Percentiles rank a stretch among this genome's conserved stretches.
phyloP scores from a whole-genome alignment of 2,797 vertebrate species.

The Halcyon smyrnensis region DNA sequence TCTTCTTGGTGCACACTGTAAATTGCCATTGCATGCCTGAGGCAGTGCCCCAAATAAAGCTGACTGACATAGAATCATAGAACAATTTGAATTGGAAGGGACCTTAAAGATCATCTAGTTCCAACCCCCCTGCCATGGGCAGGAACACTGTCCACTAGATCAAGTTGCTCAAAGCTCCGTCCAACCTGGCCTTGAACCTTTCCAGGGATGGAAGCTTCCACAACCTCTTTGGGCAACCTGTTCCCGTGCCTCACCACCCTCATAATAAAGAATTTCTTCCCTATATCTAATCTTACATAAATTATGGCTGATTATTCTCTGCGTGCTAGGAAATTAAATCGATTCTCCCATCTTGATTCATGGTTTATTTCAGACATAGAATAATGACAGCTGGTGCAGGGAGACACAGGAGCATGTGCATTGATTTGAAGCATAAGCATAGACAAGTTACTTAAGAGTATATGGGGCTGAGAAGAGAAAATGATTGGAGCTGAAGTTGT shows the following conservation, averaged over 20 bases:
- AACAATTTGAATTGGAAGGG: neutral
- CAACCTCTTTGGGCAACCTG: neutral
- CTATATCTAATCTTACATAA: neutral
- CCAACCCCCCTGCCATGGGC: neutral
- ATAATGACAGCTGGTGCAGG: neutral
- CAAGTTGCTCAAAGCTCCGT: neutral
- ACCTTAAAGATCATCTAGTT: neutral
- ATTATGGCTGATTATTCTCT: conserved; percentile 22
- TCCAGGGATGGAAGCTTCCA: neutral
- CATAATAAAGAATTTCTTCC: neutral
- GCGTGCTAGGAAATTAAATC: neutral
- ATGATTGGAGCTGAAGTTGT: neutral
- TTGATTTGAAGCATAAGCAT: neutral
- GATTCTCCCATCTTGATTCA: neutral
- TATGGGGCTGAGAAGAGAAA: neutral
- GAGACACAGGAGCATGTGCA: accelerated
- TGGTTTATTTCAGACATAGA: neutral
- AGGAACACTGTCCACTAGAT: neutral
- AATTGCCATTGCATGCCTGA: neutral
- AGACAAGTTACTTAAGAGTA: neutral
- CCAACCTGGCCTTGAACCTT: neutral
- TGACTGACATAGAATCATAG: neutral
- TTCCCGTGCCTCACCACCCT: neutral
- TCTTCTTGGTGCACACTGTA: neutral
- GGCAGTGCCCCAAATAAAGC: neutral